Evolutionary conservation across 2,113 vertebrate genomes (phyloP), one percentile per base, ranked within the genome.

Genomic region (Varanus salvator): DNA sequence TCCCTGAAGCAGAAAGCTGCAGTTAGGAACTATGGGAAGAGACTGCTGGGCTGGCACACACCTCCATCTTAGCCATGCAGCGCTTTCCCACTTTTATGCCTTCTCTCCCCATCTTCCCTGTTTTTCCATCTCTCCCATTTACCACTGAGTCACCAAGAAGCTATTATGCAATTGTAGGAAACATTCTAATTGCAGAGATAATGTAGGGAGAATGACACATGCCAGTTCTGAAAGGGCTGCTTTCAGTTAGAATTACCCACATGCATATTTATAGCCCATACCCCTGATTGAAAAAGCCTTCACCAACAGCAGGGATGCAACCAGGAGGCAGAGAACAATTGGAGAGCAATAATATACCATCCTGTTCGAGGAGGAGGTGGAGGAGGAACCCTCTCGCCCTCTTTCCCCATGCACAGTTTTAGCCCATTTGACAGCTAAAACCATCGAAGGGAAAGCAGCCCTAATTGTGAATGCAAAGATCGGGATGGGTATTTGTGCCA

Each of bases 361-460:
- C 31, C 1, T 0, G 0, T 60, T 27, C 57, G 2, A 34, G 78
- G 84, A 86, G 25, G 38, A 21, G 50, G 78, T 21, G 5, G 81
- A 4, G 34, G 68, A n/a, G 12, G 48, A 54, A 38, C 17, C n/a
- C 31, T 29, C n/a, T 23, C 71, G 31, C 14, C 21, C 52, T n/a
- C 0, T 0, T 48, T 23, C 71, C 86, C 5, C 0, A 0, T 80
- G 3, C 12, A 0, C 34, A 0, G 6, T 19, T 1, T 54, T 1
- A 80, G 23, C 12, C 25, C 85, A 44, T 2, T 48, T 29, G n/a
- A 0, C 4, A 31, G 74, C 64, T 85, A 54, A 80, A 91, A 74
- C 34, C 87, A 44, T 74, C 81, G 27, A 72, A 89, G 84, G 72
- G 52, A 1, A 81, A 88, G 78, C 0, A 54, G 76, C 68, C 29